phyloP scores from a whole-genome alignment of 2,113 vertebrate genomes.

The cat (Felis catus) region F.catus_Fca126_mat1.0 CM031427.1:25837501-25838000 shows the following conservation, averaged over 20 bases:
- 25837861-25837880: background rate
- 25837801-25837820: background rate
- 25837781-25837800: slow-evolving; percentile 37
- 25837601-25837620: slow-evolving; percentile 26
- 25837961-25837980: background rate
- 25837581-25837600: background rate
- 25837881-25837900: background rate
- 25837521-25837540: background rate
- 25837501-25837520: background rate
- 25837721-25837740: slow-evolving; percentile 61
- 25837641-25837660: slow-evolving; percentile 53
- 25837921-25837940: background rate
- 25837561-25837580: background rate
- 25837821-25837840: slow-evolving; percentile 2
- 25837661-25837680: slow-evolving; percentile 22
- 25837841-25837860: background rate
- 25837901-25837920: background rate
- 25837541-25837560: background rate
- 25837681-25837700: slow-evolving; percentile 12
- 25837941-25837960: background rate
- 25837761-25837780: slow-evolving; percentile 53
- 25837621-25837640: slow-evolving; percentile 13
- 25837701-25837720: background rate
- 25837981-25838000: background rate
- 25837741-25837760: slow-evolving; percentile 17